Evolutionary conservation across 1,140 invertebrate species (phyloP).

Genomic region (Teleopsis dalmanni): DNA sequence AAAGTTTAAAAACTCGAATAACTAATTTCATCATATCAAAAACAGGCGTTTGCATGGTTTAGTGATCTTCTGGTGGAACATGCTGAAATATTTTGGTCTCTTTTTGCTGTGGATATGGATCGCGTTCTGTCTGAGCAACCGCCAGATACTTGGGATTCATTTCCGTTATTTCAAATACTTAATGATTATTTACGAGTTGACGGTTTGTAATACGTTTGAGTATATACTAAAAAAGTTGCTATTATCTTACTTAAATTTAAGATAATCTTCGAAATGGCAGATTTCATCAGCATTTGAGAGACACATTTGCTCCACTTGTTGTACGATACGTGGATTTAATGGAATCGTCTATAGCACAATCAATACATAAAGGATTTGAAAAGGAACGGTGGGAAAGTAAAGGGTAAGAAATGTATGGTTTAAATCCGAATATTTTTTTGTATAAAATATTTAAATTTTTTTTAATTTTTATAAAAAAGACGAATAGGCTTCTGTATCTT

Average conservation of each 20-base stretch:
- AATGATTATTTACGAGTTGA: slow-evolving; percentile 96
- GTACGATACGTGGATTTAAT: slow-evolving; percentile 98
- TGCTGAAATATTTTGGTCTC: slow-evolving; percentile 99
- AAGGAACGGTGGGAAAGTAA: slow-evolving; percentile 98
- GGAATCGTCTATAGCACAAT: slow-evolving; percentile 99
- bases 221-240: neutral
- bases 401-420: too few species aligned
- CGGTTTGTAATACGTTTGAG: slow-evolving; percentile 55
- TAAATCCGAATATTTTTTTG: too few species aligned
- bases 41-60: slow-evolving; percentile 99
- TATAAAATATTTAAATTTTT: too few species aligned
- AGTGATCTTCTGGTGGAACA: slow-evolving; percentile 98
- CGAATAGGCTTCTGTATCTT: too few species aligned
- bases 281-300: slow-evolving; percentile 94
- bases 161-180: slow-evolving; percentile 96
- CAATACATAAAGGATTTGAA: slow-evolving; percentile 97
- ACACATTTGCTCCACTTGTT: slow-evolving; percentile 95
- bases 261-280: slow-evolving; percentile 94
- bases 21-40: too few species aligned
- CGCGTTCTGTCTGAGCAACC: slow-evolving; percentile 92
- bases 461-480: too few species aligned
- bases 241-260: slow-evolving; percentile 36
- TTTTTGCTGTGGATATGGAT: slow-evolving; percentile 99
- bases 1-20: too few species aligned
- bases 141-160: slow-evolving; percentile 97